A percentile compares a stretch with the other conserved stretches of the same genome.
These are phyloP conservation scores for Trididemnum miniatum DNA, from an alignment of 23 tunicate genomes.

Conservation along the genomic window DNA sequence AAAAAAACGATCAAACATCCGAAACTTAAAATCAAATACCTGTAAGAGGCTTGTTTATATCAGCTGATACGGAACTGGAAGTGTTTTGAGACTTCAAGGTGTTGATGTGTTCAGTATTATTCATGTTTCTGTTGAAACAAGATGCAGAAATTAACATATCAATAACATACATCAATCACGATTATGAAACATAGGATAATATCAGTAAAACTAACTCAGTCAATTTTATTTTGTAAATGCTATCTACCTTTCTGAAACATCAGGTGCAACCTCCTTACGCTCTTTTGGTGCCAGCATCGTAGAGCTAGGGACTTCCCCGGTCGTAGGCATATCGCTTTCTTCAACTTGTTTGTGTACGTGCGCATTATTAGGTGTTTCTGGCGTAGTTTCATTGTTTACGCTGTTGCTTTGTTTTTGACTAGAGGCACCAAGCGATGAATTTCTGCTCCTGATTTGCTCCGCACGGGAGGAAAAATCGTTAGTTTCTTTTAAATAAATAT, in stretches of 20 bases:
- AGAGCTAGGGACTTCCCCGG: constrained; percentile 21
- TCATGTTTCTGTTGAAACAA: background rate
- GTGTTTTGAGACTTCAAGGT: constrained; percentile 78
- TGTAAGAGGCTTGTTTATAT: constrained; percentile 74
- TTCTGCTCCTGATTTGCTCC: background rate
- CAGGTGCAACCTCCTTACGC: constrained; percentile 71
- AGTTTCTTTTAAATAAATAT: background rate
- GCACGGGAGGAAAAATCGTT: background rate
- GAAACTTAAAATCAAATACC: no score
- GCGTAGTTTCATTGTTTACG: background rate
- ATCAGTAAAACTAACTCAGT: no score
- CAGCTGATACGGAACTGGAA: constrained; percentile 74
- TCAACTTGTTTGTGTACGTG: background rate
- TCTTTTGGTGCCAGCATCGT: constrained; percentile 64
- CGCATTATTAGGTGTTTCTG: background rate
- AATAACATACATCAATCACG: no score
- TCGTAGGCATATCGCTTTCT: constrained; percentile 1
- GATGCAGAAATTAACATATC: no score
- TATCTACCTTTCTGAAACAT: background rate
- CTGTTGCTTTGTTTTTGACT: background rate
- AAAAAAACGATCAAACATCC: no score
- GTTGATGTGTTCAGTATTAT: constrained; percentile 3
- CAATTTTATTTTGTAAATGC: no score
- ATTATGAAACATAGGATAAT: no score
- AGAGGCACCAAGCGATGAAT: background rate